Base-by-base conservation (phyloP, 2,888 invertebrate genomes). In the Parnassius glacialis region DNA sequence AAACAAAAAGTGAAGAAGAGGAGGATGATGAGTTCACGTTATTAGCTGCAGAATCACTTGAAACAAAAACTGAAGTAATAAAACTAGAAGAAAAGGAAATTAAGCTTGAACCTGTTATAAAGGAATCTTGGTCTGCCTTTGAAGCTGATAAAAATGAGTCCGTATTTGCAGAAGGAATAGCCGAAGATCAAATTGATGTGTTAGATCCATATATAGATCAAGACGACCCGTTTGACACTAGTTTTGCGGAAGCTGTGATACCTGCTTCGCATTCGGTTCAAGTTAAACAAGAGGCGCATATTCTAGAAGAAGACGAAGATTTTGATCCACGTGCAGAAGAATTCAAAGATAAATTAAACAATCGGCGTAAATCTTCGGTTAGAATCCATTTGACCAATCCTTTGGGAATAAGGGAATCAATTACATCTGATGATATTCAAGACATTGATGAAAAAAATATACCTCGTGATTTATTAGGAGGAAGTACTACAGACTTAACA, bases 171-270 rank as follows among this genome's bases (percentile, higher is more conserved):
- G 90, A 89, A 69, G 77, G 85, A 59, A 87, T 91, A 59, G 82
- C 84, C 41, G 91, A 92, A 76, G 90, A 92, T 75, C 86, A 89
- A 69, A 81, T 88, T 66, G 90, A 91, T 73, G 77, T 86, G 3
- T 60, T 83, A 66, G 89, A 89, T 71, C 87, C 85, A 57, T 93
- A 93, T 75, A 75, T 88, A 67, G 93, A 92, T 67, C 93, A 93
- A 74, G 94, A 93, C 73, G 97, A 97, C 92, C 97, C 97, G 0
- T 97, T 97, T 74, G 97, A 97, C 75, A 97, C 97, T 25, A 94
- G 95, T 57, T 96, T 96, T 81, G 96, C 95, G 0, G 95, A 95
- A 61, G 94, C 95, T 72, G 93, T 96, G 54, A 87, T 96, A 58
- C 96, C 94, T 68, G 58, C 72, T 10, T 63, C 72, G 34, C 71